Conservation (phyloP, 2,797 vertebrate genomes). For the Tarsius wallacei region DNA sequence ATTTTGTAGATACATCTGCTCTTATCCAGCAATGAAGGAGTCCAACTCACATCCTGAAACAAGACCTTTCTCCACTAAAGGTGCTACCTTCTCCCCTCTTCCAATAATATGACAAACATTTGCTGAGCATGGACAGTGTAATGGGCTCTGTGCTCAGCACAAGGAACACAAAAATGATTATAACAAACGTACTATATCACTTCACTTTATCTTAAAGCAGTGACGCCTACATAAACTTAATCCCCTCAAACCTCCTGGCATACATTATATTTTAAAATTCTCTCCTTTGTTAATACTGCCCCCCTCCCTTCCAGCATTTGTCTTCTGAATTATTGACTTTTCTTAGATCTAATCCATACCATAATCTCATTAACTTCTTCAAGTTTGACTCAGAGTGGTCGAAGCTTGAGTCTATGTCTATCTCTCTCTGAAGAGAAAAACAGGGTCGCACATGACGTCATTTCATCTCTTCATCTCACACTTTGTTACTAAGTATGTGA, state of each 20-base stretch:
- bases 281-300: constrained; percentile 25
- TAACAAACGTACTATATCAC: background rate
- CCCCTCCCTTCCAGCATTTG: background rate
- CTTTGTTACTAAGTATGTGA: background rate
- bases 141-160: background rate
- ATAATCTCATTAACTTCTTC: constrained; percentile 30
- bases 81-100: background rate
- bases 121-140: background rate
- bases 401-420: background rate
- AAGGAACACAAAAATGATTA: background rate
- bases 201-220: background rate
- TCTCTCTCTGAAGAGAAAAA: background rate
- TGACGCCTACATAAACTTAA: background rate
- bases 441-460: background rate
- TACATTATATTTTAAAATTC: background rate
- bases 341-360: background rate
- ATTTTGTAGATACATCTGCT: background rate
- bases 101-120: background rate
- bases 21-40: background rate
- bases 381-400: background rate
- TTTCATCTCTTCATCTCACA: background rate
- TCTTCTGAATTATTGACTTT: constrained; percentile 46
- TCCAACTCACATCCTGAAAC: background rate
- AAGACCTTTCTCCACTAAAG: background rate
- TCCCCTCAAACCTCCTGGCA: background rate